These are phyloP conservation scores for Cacoxenus indagator DNA, from an alignment of 2,888 invertebrate genomes.

Conservation along the genomic window DNA sequence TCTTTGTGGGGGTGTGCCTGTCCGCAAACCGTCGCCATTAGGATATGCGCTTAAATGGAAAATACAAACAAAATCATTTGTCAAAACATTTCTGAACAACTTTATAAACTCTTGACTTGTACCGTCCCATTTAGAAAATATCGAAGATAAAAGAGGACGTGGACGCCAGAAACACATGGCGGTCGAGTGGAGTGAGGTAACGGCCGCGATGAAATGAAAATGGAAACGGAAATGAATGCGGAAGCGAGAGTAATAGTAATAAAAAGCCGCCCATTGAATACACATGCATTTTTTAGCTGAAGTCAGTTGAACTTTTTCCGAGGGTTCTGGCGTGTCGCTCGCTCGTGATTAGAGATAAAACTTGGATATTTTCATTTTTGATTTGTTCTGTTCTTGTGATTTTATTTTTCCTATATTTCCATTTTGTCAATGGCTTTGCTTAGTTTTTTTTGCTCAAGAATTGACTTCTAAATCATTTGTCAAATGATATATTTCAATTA, in stretches of 20 bases:
- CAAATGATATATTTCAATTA: constrained; percentile 63
- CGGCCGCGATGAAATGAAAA: background rate
- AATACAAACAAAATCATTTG: constrained; percentile 66
- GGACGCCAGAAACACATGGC: background rate
- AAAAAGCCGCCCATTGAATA: background rate
- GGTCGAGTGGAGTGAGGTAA: background rate
- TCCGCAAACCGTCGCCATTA: constrained; percentile 38
- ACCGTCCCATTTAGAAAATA: no score
- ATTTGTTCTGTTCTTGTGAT: background rate
- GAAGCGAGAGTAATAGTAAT: background rate
- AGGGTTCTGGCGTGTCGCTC: background rate
- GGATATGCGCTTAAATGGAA: constrained; percentile 58
- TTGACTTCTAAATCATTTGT: constrained; percentile 48
- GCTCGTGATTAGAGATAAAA: constrained; percentile 1
- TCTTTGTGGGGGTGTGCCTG: background rate
- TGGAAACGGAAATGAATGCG: background rate
- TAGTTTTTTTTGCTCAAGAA: background rate
- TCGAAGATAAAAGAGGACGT: background rate
- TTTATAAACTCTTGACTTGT: constrained; percentile 48
- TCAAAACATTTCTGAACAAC: constrained; percentile 42
- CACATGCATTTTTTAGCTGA: constrained; percentile 5
- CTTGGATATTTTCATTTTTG: background rate
- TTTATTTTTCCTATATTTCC: background rate
- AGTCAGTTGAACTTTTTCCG: constrained; percentile 1
- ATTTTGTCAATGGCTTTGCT: background rate